These are phyloP conservation scores for Euborellia annulipes DNA, from an alignment of 1,140 invertebrate genomes.

Conservation along the genomic window DNA sequence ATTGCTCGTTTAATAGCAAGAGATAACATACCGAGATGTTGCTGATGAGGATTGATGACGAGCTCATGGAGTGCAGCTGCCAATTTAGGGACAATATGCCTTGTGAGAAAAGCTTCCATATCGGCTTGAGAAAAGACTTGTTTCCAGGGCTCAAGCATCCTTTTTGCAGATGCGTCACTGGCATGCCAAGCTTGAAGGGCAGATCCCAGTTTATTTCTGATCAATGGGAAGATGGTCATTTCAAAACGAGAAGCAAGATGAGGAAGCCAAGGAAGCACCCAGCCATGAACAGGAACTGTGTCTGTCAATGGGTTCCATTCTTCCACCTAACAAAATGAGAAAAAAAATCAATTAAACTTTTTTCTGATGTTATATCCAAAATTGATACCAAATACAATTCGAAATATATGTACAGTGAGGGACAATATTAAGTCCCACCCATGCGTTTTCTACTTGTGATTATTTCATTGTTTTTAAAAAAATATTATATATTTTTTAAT, in stretches of 20 bases:
- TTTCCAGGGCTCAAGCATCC: conserved; percentile 89
- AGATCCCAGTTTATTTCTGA: conserved; percentile 76
- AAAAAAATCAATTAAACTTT: too few species aligned
- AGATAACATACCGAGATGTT: conserved; percentile 43
- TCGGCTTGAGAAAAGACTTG: conserved; percentile 64
- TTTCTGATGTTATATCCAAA: too few species aligned
- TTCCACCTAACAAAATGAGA: conserved; percentile 45
- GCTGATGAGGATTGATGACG: conserved; percentile 72
- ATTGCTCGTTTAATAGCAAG: too few species aligned
- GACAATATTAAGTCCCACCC: too few species aligned
- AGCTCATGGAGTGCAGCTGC: conserved; percentile 54
- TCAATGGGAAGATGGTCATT: conserved; percentile 72
- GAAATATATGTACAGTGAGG: too few species aligned
- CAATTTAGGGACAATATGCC: conserved; percentile 84
- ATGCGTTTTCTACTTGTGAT: too few species aligned
- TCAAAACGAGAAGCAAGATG: conserved; percentile 54
- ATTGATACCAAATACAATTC: too few species aligned
- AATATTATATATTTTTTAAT: too few species aligned
- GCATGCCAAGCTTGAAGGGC: conserved; percentile 86
- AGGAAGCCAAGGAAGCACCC: conserved; percentile 92
- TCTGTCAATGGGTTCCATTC: conserved; percentile 92
- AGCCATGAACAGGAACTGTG: conserved; percentile 83
- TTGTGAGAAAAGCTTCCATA: conserved; percentile 71
- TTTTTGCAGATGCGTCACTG: conserved; percentile 74
- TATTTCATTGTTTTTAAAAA: too few species aligned